Evolutionary conservation across 2,888 invertebrate species (phyloP).

Genomic region (Tenthredo amoena): DNA sequence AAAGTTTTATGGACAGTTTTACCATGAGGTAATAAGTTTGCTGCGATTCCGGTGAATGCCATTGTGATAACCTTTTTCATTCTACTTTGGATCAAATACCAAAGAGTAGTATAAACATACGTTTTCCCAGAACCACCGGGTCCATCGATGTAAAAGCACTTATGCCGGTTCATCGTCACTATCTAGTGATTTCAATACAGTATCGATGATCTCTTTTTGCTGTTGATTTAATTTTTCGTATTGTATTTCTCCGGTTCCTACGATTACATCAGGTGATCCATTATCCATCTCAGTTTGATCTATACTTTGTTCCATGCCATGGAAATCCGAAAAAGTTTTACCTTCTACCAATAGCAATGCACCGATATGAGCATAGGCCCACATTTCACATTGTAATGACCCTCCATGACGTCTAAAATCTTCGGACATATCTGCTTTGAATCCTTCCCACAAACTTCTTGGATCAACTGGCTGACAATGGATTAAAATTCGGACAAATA

Average conservation of each 20-base stretch:
- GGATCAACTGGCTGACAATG: constrained; percentile 58
- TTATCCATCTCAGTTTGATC: neutral
- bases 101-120: constrained; percentile 61
- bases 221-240: constrained; percentile 42
- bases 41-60: constrained; percentile 65
- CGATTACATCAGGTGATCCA: neutral
- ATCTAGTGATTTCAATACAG: neutral
- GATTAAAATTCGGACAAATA: constrained; percentile 63
- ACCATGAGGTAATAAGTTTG: constrained; percentile 63
- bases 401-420: neutral
- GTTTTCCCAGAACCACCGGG: constrained; percentile 75
- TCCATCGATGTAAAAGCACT: constrained; percentile 69
- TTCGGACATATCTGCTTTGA: constrained; percentile 52
- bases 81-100: neutral
- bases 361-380: neutral
- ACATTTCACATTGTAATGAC: neutral
- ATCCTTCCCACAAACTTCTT: constrained; percentile 58
- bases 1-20: constrained; percentile 66
- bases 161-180: neutral
- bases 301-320: neutral
- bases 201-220: constrained; percentile 46
- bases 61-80: constrained; percentile 55
- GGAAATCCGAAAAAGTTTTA: neutral
- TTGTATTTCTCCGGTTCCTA: neutral
- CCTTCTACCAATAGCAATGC: neutral